phyloP scores from a whole-genome alignment of 2,888 invertebrate species.

The Auanema sp. region DNA sequence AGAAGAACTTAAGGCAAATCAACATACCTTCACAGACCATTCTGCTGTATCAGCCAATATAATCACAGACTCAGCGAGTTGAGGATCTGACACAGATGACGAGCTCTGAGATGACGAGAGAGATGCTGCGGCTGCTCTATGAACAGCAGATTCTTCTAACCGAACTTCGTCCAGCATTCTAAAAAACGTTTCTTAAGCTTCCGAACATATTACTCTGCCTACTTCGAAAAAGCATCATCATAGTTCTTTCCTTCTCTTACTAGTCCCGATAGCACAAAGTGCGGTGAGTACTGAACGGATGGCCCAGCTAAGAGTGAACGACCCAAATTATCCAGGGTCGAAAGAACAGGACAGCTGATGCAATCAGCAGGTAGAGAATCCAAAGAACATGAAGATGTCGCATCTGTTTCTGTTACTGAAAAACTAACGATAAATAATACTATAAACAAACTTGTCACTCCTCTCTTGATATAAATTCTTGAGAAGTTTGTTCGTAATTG shows the following conservation, averaged over 20 bases:
- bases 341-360: slow-evolving; percentile 5
- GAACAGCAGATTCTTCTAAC: slow-evolving; percentile 23
- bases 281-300: slow-evolving; percentile 46
- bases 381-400: slow-evolving; percentile 10
- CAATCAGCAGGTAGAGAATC: slow-evolving; percentile 19
- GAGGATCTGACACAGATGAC: slow-evolving; percentile 16
- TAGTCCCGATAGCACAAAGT: slow-evolving; percentile 55
- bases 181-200: slow-evolving; percentile 9
- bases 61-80: slow-evolving; percentile 31
- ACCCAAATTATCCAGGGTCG: slow-evolving; percentile 34
- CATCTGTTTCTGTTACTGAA: slow-evolving; percentile 2
- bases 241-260: slow-evolving; percentile 28
- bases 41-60: slow-evolving; percentile 40
- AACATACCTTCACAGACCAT: slow-evolving; percentile 33
- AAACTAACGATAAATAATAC: not conserved
- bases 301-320: slow-evolving; percentile 55
- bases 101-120: slow-evolving; percentile 23
- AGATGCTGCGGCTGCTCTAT: slow-evolving; percentile 21
- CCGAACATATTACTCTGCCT: slow-evolving; percentile 3
- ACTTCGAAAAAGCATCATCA: slow-evolving; percentile 30
- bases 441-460: no score
- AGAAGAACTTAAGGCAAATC: no score
- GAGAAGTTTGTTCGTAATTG: not conserved
- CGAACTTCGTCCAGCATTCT: slow-evolving; percentile 40
- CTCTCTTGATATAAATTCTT: not conserved